phyloP scores from a whole-genome alignment of 1,140 invertebrate species.

The Zaprionus davidi region DNA sequence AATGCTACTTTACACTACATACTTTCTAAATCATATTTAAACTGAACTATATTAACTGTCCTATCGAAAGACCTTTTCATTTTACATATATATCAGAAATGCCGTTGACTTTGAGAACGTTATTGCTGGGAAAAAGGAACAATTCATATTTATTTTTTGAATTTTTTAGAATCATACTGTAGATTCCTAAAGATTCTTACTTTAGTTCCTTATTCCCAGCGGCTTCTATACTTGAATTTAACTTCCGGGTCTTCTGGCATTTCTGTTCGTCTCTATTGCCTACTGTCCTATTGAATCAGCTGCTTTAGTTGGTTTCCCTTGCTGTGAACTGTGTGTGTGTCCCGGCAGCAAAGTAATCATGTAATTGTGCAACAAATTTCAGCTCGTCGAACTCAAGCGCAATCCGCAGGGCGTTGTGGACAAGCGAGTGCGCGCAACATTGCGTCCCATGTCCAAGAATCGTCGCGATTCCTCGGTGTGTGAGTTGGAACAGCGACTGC shows the following conservation, averaged over 20 bases:
- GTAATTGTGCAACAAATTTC: conserved; percentile 56
- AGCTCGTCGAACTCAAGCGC: conserved; percentile 94
- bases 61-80: conserved; percentile 7
- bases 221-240: too few relatives aligned
- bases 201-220: neutral
- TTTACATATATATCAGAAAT: conserved; percentile 32
- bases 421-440: conserved; percentile 90
- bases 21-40: conserved; percentile 54
- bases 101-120: neutral
- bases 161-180: neutral
- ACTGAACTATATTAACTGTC: conserved; percentile 32
- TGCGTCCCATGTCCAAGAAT: conserved; percentile 90
- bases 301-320: conserved; percentile 29
- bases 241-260: conserved; percentile 23
- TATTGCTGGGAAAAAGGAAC: neutral
- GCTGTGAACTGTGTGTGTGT: conserved; percentile 5
- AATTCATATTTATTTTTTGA: neutral
- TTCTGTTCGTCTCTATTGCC: conserved; percentile 13
- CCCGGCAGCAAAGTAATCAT: neutral
- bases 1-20: conserved; percentile 79
- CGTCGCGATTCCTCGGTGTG: conserved; percentile 88
- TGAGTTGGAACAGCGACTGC: conserved; percentile 91
- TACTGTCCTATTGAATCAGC: conserved; percentile 39
- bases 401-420: conserved; percentile 94
- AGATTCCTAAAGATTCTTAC: too few relatives aligned